These are phyloP conservation scores for Nothura maculosa DNA, from an alignment of 2,797 vertebrate species.

Conservation along the genomic window DNA sequence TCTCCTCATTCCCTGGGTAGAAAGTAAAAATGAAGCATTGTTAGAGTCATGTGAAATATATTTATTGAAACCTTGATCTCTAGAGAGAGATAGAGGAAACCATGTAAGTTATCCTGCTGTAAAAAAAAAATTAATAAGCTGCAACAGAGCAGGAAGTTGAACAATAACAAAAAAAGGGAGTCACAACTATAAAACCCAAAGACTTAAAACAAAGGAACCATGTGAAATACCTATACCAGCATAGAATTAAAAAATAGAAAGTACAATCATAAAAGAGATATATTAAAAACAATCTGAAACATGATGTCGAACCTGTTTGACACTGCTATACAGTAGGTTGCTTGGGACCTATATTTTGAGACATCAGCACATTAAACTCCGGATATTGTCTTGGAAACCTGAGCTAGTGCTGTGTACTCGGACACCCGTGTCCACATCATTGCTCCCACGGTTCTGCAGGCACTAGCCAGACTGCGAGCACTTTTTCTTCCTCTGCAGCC, in stretches of 20 bases:
- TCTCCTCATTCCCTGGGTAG: conserved; percentile 36
- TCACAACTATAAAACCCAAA: not conserved
- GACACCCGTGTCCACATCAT: not conserved
- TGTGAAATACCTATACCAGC: conserved; percentile 25
- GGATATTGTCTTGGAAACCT: conserved; percentile 54
- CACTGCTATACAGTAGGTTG: not conserved
- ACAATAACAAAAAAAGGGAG: not conserved
- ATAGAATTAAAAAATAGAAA: conserved; percentile 34
- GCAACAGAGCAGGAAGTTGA: conserved; percentile 69
- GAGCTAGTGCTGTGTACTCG: not conserved
- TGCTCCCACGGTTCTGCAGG: not conserved
- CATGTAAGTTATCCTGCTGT: conserved; percentile 3
- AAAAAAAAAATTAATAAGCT: conserved; percentile 52
- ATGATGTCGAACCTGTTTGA: not conserved
- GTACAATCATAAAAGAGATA: not conserved
- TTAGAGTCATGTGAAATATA: conserved; percentile 43
- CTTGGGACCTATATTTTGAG: not conserved
- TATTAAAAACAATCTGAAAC: conserved; percentile 14
- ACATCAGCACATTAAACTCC: not conserved
- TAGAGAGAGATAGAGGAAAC: conserved; percentile 70
- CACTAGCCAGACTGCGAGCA: not conserved
- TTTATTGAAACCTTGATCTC: conserved; percentile 73
- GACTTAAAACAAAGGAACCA: conserved; percentile 31
- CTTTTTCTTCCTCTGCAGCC: not conserved
- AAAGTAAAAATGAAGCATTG: conserved; percentile 62